Conservation (phyloP, 2,113 vertebrate species). For the Dicrurus megarhynchus region DNA sequence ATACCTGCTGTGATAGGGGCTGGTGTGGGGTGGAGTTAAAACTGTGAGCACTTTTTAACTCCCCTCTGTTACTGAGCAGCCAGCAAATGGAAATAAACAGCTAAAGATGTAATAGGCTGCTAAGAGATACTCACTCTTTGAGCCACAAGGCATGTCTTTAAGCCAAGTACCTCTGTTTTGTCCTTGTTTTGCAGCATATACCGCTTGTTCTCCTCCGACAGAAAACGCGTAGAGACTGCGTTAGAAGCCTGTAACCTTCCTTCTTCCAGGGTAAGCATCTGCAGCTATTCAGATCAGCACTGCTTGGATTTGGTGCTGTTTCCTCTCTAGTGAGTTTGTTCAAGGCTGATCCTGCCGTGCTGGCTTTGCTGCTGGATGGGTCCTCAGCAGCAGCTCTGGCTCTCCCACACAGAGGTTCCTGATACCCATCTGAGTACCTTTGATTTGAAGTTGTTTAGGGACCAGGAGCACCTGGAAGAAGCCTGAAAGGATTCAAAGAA, state of each 20-base stretch:
- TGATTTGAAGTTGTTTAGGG: neutral
- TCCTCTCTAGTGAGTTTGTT: neutral
- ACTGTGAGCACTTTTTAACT: neutral
- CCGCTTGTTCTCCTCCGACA: conserved; percentile 92
- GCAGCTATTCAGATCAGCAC: neutral
- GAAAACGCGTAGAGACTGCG: conserved; percentile 91
- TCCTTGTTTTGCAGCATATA: conserved; percentile 81
- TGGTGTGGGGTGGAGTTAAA: neutral
- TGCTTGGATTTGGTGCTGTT: neutral
- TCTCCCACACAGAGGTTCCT: neutral
- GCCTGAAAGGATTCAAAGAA: neutral
- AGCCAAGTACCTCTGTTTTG: neutral
- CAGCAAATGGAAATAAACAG: neutral
- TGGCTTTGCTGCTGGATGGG: neutral
- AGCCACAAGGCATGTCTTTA: neutral
- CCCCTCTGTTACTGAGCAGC: neutral
- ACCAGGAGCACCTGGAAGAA: neutral
- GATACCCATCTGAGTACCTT: neutral
- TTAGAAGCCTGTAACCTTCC: conserved; percentile 93
- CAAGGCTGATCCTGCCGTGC: neutral
- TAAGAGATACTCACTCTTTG: neutral
- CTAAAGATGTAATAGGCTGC: neutral
- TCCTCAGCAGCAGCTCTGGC: neutral
- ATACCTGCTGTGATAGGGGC: neutral
- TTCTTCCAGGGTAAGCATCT: conserved; percentile 87